These are phyloP conservation scores for Ataeniobius toweri DNA, from an alignment of 2,797 vertebrate species.

Conservation along the genomic window DNA sequence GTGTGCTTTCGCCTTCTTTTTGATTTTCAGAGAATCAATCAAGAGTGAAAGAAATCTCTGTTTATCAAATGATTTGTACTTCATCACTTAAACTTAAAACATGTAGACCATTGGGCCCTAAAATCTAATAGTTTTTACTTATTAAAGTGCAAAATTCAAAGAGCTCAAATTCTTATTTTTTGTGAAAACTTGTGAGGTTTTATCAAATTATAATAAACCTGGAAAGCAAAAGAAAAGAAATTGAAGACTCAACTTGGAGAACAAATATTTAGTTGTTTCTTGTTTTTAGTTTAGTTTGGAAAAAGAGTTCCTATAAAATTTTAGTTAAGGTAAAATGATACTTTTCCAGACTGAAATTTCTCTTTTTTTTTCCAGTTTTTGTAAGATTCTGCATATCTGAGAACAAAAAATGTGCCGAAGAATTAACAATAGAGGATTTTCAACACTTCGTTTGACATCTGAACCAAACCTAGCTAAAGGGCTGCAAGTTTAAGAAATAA, in stretches of 20 bases:
- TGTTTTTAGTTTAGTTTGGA: not conserved
- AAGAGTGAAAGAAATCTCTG: slow-evolving; percentile 5
- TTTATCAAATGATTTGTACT: not conserved
- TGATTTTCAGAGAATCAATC: slow-evolving; percentile 21
- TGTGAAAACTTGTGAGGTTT: no score
- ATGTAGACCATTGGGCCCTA: not conserved
- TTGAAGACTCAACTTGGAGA: not conserved
- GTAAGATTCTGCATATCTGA: not conserved
- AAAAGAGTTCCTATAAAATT: not conserved
- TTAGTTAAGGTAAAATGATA: not conserved
- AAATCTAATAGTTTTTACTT: not conserved
- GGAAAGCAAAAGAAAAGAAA: not conserved
- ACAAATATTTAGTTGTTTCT: not conserved
- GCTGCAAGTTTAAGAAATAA: not conserved
- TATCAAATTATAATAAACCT: not conserved
- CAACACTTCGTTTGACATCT: not conserved
- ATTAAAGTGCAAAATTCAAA: not conserved
- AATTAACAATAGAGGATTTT: not conserved
- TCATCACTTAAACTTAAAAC: not conserved
- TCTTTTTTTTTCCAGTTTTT: not conserved
- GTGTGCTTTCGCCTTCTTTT: not conserved
- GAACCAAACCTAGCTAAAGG: not conserved
- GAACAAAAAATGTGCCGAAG: not conserved
- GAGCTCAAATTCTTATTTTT: not conserved
- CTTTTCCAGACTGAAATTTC: not conserved